phyloP scores from a whole-genome alignment of 2,888 invertebrate species.

The Aproaerema taeniolella region DNA sequence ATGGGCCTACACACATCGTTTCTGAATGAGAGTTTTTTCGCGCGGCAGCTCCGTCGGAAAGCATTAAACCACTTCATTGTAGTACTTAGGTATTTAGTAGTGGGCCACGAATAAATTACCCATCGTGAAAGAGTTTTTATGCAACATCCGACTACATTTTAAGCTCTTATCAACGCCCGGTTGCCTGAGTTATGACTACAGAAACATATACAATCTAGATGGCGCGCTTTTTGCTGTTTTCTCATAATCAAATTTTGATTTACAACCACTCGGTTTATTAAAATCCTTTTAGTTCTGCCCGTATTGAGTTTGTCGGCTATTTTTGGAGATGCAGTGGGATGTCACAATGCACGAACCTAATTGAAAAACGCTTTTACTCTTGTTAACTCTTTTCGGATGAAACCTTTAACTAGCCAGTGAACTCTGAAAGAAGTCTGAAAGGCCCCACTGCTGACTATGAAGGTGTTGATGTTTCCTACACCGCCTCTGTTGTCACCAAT shows the following conservation, averaged over 20 bases:
- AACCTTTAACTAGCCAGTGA: too few species aligned
- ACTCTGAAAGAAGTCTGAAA: too few species aligned
- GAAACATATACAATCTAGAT: constrained; percentile 15
- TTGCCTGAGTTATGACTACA: constrained; percentile 41
- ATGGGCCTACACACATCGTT: constrained; percentile 33
- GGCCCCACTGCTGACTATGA: too few species aligned
- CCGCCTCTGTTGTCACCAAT: too few species aligned
- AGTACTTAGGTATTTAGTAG: constrained; percentile 61
- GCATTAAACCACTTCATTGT: constrained; percentile 57
- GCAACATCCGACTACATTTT: constrained; percentile 47
- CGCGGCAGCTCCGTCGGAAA: constrained; percentile 37
- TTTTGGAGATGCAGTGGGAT: constrained; percentile 25
- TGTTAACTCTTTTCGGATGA: too few species aligned
- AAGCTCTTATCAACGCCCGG: constrained; percentile 47
- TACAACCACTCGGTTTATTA: constrained; percentile 50
- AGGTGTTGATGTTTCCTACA: too few species aligned
- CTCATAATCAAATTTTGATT: constrained; percentile 67
- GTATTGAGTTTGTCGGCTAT: constrained; percentile 23
- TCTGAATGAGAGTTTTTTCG: constrained; percentile 38
- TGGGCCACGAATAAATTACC: constrained; percentile 51
- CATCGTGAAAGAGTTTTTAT: constrained; percentile 45
- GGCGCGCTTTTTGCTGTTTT: constrained; percentile 44
- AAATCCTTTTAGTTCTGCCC: constrained; percentile 46
- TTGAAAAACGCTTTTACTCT: too few species aligned
- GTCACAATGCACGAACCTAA: constrained; percentile 4